A percentile compares a stretch with the other conserved stretches of the same genome.
phyloP scores from a whole-genome alignment of 1,140 invertebrate species.

The Listronotus oregonensis region DNA sequence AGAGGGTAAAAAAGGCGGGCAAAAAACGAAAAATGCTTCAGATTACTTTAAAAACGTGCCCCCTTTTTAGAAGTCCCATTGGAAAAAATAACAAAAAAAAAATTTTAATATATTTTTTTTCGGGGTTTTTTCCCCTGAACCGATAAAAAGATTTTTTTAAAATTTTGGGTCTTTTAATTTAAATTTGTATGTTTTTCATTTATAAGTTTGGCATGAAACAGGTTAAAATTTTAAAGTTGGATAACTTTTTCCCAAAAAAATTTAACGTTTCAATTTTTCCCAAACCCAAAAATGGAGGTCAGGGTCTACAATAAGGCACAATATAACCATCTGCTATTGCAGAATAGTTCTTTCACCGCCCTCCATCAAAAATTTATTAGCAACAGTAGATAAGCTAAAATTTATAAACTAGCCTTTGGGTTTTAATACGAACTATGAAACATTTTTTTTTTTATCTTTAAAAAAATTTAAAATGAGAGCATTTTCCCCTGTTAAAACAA shows the following conservation, averaged over 20 bases:
- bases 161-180: slow-evolving; percentile 54
- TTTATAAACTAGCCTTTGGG: slow-evolving; percentile 19
- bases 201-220: slow-evolving; percentile 33
- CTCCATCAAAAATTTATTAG: slow-evolving; percentile 46
- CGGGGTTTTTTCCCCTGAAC: slow-evolving; percentile 53
- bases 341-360: slow-evolving; percentile 41
- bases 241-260: slow-evolving; percentile 13
- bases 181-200: slow-evolving; percentile 47
- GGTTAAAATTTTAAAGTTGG: slow-evolving; percentile 20
- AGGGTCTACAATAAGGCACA: slow-evolving; percentile 45
- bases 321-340: slow-evolving; percentile 51
- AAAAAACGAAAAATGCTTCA: slow-evolving; percentile 35
- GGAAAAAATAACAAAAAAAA: slow-evolving; percentile 54
- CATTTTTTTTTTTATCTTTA: slow-evolving; percentile 1
- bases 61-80: slow-evolving; percentile 55
- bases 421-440: slow-evolving; percentile 20
- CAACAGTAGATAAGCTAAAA: slow-evolving; percentile 37
- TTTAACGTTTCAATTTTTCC: slow-evolving; percentile 21
- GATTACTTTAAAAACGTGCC: slow-evolving; percentile 51
- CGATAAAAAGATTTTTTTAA: slow-evolving; percentile 52
- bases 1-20: slow-evolving; percentile 32
- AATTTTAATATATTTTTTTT: slow-evolving; percentile 57
- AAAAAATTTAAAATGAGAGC: too few relatives aligned
- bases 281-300: slow-evolving; percentile 40
- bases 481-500: too few relatives aligned